These are phyloP conservation scores for Caenorhabditis wallacei DNA, from an alignment of 2,888 invertebrate species.

Conservation along the genomic window DNA sequence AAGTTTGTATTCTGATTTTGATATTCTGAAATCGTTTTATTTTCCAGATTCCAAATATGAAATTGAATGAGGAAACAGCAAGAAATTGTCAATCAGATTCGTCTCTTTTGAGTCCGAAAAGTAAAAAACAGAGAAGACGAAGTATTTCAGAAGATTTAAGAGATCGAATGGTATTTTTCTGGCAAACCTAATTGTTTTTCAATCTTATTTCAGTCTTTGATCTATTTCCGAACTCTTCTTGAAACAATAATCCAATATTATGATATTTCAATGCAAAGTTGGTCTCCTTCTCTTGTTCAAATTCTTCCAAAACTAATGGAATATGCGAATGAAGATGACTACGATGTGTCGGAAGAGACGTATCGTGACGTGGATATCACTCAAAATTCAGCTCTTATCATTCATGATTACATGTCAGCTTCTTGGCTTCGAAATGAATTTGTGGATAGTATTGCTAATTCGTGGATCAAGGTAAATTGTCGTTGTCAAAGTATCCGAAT, in stretches of 20 bases:
- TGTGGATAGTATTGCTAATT: slow-evolving; percentile 49
- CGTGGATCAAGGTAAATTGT: not conserved
- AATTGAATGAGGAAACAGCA: not conserved
- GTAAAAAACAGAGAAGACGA: not conserved
- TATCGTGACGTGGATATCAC: slow-evolving; percentile 64
- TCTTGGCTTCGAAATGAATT: slow-evolving; percentile 49
- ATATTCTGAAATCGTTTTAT: not conserved
- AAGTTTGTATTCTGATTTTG: not conserved
- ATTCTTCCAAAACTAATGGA: slow-evolving; percentile 66
- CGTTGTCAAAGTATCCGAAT: not conserved
- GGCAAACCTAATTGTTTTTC: too few relatives aligned
- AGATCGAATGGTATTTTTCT: slow-evolving; percentile 7
- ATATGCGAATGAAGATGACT: slow-evolving; percentile 67
- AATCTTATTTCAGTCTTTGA: slow-evolving; percentile 42
- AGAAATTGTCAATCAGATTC: slow-evolving; percentile 21
- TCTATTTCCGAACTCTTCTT: slow-evolving; percentile 66
- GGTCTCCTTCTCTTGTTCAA: slow-evolving; percentile 62
- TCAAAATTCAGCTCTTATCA: slow-evolving; percentile 44
- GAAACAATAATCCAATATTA: slow-evolving; percentile 66
- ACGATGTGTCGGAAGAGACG: slow-evolving; percentile 54
- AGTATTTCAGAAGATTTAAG: slow-evolving; percentile 10
- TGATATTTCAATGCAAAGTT: slow-evolving; percentile 58
- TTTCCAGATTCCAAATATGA: slow-evolving; percentile 12
- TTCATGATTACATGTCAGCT: slow-evolving; percentile 67
- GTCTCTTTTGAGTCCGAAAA: not conserved